Percentiles rank a stretch among this genome's conserved stretches.
Conservation (phyloP, 23 tunicate genomes). For the Halocynthia roretzi region DNA sequence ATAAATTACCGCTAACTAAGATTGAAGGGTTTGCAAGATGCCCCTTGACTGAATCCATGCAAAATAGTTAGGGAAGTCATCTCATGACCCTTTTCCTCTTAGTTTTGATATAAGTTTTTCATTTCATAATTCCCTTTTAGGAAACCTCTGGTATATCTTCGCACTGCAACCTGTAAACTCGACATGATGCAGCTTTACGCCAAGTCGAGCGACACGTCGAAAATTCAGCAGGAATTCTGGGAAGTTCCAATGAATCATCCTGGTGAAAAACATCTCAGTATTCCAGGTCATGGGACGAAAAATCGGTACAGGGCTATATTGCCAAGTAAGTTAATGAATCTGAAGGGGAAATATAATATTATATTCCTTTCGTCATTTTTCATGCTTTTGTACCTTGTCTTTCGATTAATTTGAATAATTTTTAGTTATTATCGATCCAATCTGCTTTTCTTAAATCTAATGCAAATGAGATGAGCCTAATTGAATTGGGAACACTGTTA, state of each 20-base stretch:
- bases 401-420: no score
- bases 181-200: slow-evolving; percentile 50
- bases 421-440: no score
- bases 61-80: no score
- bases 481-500: neutral
- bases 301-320: slow-evolving; percentile 76
- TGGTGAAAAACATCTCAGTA: slow-evolving; percentile 65
- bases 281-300: slow-evolving; percentile 90
- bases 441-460: no score
- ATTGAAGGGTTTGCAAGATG: no score
- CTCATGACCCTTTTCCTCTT: slow-evolving; percentile 1
- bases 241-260: slow-evolving; percentile 95
- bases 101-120: no score
- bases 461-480: no score
- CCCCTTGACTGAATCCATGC: no score
- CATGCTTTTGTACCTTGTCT: no score
- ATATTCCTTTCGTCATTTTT: no score
- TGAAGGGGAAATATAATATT: no score
- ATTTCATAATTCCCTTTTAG: slow-evolving; percentile 1
- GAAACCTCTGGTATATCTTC: slow-evolving; percentile 76
- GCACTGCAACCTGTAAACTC: slow-evolving; percentile 51
- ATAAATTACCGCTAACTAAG: no score
- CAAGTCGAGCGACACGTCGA: slow-evolving; percentile 55
- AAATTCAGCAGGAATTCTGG: slow-evolving; percentile 80
- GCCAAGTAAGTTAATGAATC: slow-evolving; percentile 83